Percentiles rank a stretch among this genome's conserved stretches.
Evolutionary conservation across 2,797 vertebrate genomes (phyloP).

Genomic region (Heliangelus exortis): DNA sequence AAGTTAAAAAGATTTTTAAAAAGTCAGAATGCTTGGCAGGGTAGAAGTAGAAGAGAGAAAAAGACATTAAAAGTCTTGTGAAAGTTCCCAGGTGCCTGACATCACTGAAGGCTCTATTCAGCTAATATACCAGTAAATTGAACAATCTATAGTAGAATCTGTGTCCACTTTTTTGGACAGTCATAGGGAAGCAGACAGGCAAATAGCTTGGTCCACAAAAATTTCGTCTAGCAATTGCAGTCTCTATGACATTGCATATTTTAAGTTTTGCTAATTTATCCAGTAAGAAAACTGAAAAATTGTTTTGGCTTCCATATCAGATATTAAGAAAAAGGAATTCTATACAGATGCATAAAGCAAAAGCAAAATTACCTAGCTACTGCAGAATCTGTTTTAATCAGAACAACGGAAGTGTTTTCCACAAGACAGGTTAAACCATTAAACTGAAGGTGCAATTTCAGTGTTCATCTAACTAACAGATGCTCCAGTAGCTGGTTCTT

Average conservation of each 20-base stretch:
- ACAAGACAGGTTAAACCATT: background rate
- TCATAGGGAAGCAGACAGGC: background rate
- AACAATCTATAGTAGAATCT: background rate
- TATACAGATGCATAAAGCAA: background rate
- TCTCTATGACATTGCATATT: background rate
- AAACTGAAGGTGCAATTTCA: background rate
- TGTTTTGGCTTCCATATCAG: background rate
- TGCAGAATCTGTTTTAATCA: background rate
- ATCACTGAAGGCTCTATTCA: background rate
- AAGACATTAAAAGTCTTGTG: background rate
- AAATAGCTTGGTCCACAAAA: background rate
- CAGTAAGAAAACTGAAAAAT: background rate
- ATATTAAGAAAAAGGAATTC: conserved; percentile 9
- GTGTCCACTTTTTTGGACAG: background rate
- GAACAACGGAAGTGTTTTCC: background rate
- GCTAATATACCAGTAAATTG: fast-evolving
- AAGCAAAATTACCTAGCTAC: background rate
- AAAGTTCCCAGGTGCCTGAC: background rate
- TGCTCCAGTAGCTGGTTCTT: fast-evolving
- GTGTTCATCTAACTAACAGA: background rate
- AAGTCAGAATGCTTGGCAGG: background rate
- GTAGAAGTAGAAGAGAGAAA: background rate
- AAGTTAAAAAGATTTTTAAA: background rate
- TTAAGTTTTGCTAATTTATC: background rate
- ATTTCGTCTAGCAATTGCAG: background rate